These are phyloP conservation scores for Hiodon tergisus DNA, from an alignment of 2,113 vertebrate genomes.

Conservation along the genomic window DNA sequence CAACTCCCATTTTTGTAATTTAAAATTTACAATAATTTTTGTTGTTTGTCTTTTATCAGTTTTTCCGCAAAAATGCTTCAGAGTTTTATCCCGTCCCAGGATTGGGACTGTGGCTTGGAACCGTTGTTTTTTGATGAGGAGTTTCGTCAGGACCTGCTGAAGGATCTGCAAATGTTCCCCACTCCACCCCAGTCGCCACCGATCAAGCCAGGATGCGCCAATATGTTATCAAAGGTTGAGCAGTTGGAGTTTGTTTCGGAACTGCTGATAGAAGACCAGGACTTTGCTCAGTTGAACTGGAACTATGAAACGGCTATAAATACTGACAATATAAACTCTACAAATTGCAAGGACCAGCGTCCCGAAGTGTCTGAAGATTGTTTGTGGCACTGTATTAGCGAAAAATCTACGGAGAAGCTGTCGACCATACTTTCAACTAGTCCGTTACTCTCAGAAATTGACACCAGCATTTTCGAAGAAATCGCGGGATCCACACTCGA, in stretches of 20 bases:
- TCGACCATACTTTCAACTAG: constrained; percentile 57
- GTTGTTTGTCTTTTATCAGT: background rate
- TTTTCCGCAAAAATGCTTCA: constrained; percentile 54
- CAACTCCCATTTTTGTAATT: background rate
- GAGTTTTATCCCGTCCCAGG: constrained; percentile 56
- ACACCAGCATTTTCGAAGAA: constrained; percentile 65
- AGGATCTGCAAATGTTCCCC: constrained; percentile 61
- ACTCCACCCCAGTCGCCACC: constrained; percentile 63
- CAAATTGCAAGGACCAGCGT: constrained; percentile 25
- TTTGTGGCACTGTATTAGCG: constrained; percentile 51
- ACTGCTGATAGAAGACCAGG: constrained; percentile 63
- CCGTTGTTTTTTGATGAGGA: constrained; percentile 68
- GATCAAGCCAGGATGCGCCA: constrained; percentile 43
- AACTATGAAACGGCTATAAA: constrained; percentile 47
- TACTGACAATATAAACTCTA: accelerated
- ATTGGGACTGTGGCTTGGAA: constrained; percentile 59
- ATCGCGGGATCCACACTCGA: constrained; percentile 62
- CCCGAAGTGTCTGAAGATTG: constrained; percentile 46
- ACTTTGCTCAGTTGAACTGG: constrained; percentile 58
- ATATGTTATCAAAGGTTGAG: constrained; percentile 61
- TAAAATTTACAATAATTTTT: background rate
- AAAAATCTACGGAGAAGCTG: constrained; percentile 50
- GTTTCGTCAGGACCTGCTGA: constrained; percentile 61
- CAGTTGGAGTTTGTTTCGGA: constrained; percentile 68
- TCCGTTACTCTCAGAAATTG: constrained; percentile 64